A percentile compares a stretch with the other conserved stretches of the same genome.
These are phyloP conservation scores for Lasioglossum figueresi DNA, from an alignment of 2,888 invertebrate genomes.

Conservation along the genomic window DNA sequence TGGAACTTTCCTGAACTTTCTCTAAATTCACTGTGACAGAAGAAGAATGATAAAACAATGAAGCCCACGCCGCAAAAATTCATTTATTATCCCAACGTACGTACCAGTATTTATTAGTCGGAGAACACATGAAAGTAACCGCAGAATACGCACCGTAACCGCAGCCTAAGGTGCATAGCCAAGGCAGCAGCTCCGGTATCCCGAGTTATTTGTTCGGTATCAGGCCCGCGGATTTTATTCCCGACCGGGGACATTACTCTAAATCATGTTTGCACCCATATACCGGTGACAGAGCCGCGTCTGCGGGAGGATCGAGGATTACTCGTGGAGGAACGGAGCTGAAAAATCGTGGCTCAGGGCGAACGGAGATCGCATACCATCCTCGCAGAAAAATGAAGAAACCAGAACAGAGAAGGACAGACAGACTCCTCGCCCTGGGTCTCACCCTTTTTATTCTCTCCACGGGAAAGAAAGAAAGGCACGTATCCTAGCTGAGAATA, in stretches of 20 bases:
- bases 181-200: slow-evolving; percentile 55
- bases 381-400: slow-evolving; percentile 43
- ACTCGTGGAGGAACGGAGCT: slow-evolving; percentile 18
- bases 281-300: slow-evolving; percentile 37
- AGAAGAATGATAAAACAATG: no score
- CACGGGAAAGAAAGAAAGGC: slow-evolving; percentile 17
- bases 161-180: not conserved
- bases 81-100: not conserved
- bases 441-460: slow-evolving; percentile 70
- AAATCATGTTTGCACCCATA: slow-evolving; percentile 79
- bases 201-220: slow-evolving; percentile 73
- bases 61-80: no score
- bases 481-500: not conserved
- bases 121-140: not conserved
- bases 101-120: not conserved
- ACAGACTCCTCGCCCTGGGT: slow-evolving; percentile 26
- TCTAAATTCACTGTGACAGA: no score
- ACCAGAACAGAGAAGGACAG: slow-evolving; percentile 22
- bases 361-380: slow-evolving; percentile 29
- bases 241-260: slow-evolving; percentile 72
- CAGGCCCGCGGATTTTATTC: slow-evolving; percentile 73
- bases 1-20: no score
- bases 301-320: slow-evolving; percentile 22
- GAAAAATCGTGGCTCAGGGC: slow-evolving; percentile 32
- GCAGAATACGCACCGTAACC: not conserved